Base-by-base conservation (phyloP, 2,797 vertebrate species). In the Babyrousa celebensis region DNA sequence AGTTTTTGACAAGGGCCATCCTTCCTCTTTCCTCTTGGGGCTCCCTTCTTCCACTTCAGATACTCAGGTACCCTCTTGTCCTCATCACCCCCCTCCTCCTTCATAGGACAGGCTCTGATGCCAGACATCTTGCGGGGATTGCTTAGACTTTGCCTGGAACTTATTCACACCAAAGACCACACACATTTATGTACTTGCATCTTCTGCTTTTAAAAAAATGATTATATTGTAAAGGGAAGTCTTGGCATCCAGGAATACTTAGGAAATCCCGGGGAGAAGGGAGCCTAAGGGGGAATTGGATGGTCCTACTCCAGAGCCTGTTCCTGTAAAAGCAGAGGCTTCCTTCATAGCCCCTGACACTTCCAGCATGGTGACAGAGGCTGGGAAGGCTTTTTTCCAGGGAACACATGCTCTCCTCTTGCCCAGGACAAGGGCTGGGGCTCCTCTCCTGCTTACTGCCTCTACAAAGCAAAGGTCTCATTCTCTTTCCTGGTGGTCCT, bases 341-440 rank as follows among this genome's bases (percentile, higher is more conserved):
- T 80, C 43, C 25, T 63, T 52, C 52, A 63, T 1, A 74, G 36
- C 23, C 68, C n/a, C n/a, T 63, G 16, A 29, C 16, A 16, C 40
- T 54, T 62, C 4, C 29, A 18, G 43, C 11, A 16, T 2, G 7
- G 12, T 65, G 48, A 36, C 18, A 0, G 0, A 32, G 54, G 58
- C 56, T 54, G 29, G 58, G 58, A 60, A 40, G 32, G 11, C 16
- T 71, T 52, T 29, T 29, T 71, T 86, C 40, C 17, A 14, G 36
- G 72, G 25, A 40, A 54, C 40, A 43, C 4, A 1, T 29, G 17
- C n/a, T 17, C 32, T n/a, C 2, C 40, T 10, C 36, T 52, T 70
- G 54, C 32, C 86, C 27, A 58, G n/a, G 40, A 65, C 25, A 16
- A 14, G 63, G 52, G 56, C 8, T n/a, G 54, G 15, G 40, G 16